Evolutionary conservation across 2,888 invertebrate species (phyloP).

Genomic region (Dasysyrphus tricinctus): DNA sequence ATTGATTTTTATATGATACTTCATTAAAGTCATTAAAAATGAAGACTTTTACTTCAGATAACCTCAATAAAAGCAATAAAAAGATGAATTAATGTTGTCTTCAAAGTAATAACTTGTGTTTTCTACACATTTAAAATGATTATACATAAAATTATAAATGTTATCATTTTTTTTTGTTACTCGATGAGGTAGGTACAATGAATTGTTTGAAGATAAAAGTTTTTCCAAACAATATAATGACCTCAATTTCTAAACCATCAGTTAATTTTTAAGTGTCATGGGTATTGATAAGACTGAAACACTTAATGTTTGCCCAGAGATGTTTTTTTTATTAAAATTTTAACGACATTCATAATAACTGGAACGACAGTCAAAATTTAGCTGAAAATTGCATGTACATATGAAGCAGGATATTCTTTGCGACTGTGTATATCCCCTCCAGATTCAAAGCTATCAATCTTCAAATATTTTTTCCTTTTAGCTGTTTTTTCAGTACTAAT

Average conservation of each 20-base stretch:
- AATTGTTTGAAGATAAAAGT: neutral
- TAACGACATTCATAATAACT: neutral
- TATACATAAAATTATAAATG: no score
- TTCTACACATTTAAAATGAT: no score
- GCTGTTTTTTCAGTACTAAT: no score
- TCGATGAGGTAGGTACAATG: no score
- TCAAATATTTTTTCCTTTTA: no score
- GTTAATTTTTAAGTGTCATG: slow-evolving; percentile 5
- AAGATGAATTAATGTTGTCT: neutral
- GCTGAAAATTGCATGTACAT: no score
- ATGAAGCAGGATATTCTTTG: no score
- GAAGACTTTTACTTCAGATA: neutral
- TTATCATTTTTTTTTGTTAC: no score
- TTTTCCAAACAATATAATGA: slow-evolving; percentile 6
- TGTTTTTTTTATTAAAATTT: neutral
- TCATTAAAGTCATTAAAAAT: neutral
- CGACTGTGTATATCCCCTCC: no score
- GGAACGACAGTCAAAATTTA: neutral
- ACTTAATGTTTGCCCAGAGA: neutral
- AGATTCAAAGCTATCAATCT: no score
- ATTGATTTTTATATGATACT: neutral
- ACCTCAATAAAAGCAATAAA: neutral
- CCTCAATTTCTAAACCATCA: slow-evolving; percentile 2
- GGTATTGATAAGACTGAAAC: neutral
- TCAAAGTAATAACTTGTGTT: no score